Evolutionary conservation across 2,797 vertebrate genomes (phyloP), one percentile per base, ranked within the genome.

Genomic region (Aulostomus chinensis): DNA sequence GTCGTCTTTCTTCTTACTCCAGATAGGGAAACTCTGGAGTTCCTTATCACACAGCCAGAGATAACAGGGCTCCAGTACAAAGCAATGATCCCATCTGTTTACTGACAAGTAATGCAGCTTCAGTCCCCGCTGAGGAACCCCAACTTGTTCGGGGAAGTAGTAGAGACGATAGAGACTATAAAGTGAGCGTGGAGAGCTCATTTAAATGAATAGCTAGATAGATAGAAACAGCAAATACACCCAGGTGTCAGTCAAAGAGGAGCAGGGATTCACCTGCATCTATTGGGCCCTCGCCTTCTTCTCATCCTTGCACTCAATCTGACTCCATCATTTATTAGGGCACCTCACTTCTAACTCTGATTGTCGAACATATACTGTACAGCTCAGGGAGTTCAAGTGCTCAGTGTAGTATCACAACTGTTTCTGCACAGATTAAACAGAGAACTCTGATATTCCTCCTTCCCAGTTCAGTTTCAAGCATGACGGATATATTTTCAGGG

Each of bases 21-120:
- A 71, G 73, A 73, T 69, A 77, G 53, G 52, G 39, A 58, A 77
- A 70, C 68, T 79, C 74, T 54, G 36, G 77, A 80, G 78, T 73
- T 76, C 46, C 64, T 73, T 83, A 84, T 85, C 81, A 81, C 64
- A 68, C 53, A 65, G 58, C 55, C 47, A n/a, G 52, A 81, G 81
- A 87, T 78, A 85, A 81, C 67, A 84, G 75, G 30, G 50, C 36
- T 41, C 17, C 39, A 15, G 56, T 63, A 80, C 79, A 85, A 84
- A 84, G 83, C 58, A 54, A 73, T 31, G 55, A 81, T 65, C 64
- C 41, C 11, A 47, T 68, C 58, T 75, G 82, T 78, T 77, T 81
- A 60, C 78, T 78, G 68, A 82, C 73, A 76, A 70, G 73, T 52
- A 50, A 72, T 63, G 72, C 43, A 71, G 59, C 50, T 58, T 59